A percentile compares a stretch with the other conserved stretches of the same genome.
phyloP scores from a whole-genome alignment of 2,888 invertebrate genomes.

The Coelopa pilipes region DNA sequence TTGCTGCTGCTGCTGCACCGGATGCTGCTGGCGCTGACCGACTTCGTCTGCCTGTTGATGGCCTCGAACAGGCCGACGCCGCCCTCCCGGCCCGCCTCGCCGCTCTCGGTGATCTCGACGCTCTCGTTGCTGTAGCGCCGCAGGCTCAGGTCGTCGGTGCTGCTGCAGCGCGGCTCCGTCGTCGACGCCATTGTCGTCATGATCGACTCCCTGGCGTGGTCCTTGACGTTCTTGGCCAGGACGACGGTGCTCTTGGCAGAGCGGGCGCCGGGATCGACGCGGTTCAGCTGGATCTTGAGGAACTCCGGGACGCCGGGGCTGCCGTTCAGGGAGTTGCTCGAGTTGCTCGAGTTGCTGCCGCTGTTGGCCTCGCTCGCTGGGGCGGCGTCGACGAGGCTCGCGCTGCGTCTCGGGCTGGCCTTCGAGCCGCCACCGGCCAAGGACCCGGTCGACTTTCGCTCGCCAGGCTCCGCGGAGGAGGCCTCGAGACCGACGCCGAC shows the following conservation, averaged over 20 bases:
- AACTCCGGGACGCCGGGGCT: conserved; percentile 75
- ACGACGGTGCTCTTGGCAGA: conserved; percentile 70
- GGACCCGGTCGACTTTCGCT: neutral
- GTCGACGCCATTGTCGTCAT: neutral
- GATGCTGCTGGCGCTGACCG: conserved; percentile 49
- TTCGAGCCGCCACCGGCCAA: neutral
- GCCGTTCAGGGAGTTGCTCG: conserved; percentile 49
- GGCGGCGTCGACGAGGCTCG: neutral
- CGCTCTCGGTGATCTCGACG: conserved; percentile 63
- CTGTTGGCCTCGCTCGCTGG: neutral
- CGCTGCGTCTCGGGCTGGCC: neutral
- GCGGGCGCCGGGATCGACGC: conserved; percentile 73
- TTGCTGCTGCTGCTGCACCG: conserved; percentile 48
- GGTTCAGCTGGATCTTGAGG: conserved; percentile 77
- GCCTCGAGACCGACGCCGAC: neutral
- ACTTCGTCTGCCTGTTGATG: conserved; percentile 51
- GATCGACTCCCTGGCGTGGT: conserved; percentile 22
- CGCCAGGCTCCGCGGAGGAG: neutral
- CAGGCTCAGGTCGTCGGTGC: conserved; percentile 57
- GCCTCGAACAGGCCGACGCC: conserved; percentile 42
- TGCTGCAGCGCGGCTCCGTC: conserved; percentile 33
- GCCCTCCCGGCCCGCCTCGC: conserved; percentile 20
- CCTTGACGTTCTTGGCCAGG: conserved; percentile 70
- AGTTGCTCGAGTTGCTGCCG: conserved; percentile 40
- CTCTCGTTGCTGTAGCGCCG: conserved; percentile 68